A percentile compares a stretch with the other conserved stretches of the same genome.
These are phyloP conservation scores for Micropoecilia bifurca DNA, from an alignment of 2,797 vertebrate genomes.

Conservation along the genomic window DNA sequence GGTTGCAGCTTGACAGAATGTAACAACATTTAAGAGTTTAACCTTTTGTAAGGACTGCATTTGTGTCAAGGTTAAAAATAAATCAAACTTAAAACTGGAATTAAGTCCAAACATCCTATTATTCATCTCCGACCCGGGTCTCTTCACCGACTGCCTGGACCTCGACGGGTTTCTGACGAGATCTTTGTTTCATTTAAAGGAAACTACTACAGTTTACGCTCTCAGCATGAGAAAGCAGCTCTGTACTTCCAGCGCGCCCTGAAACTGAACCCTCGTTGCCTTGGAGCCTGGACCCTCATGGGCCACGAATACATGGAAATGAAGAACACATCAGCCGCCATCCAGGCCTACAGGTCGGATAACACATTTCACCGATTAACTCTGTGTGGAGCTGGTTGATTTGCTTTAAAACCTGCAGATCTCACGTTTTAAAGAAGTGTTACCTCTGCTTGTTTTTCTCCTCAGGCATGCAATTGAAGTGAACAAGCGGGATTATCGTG, in stretches of 20 bases:
- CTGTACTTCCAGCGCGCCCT: constrained; percentile 98
- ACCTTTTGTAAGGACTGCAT: not conserved
- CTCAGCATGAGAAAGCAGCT: constrained; percentile 98
- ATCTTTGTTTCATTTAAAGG: constrained; percentile 76
- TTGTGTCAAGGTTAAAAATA: not conserved
- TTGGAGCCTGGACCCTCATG: constrained; percentile 99
- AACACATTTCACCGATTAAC: not conserved
- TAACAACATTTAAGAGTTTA: not conserved
- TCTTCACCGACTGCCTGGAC: not conserved
- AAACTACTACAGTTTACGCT: constrained; percentile 98
- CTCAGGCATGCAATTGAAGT: constrained; percentile 96
- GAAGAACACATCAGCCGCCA: constrained; percentile 99
- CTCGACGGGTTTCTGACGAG: not conserved
- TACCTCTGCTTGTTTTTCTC: not conserved
- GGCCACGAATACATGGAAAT: constrained; percentile 99
- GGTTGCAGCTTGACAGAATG: not conserved
- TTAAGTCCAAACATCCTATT: not conserved
- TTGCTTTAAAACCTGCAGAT: not conserved
- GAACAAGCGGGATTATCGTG: constrained; percentile 97
- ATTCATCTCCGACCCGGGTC: not conserved
- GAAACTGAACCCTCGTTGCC: constrained; percentile 96
- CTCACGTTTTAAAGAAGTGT: not conserved
- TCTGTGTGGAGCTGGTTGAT: not conserved
- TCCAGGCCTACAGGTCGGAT: constrained; percentile 94
- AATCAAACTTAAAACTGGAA: not conserved